Evolutionary conservation across 2,113 vertebrate species (phyloP).

Genomic region (Proterorhinus semilunaris): DNA sequence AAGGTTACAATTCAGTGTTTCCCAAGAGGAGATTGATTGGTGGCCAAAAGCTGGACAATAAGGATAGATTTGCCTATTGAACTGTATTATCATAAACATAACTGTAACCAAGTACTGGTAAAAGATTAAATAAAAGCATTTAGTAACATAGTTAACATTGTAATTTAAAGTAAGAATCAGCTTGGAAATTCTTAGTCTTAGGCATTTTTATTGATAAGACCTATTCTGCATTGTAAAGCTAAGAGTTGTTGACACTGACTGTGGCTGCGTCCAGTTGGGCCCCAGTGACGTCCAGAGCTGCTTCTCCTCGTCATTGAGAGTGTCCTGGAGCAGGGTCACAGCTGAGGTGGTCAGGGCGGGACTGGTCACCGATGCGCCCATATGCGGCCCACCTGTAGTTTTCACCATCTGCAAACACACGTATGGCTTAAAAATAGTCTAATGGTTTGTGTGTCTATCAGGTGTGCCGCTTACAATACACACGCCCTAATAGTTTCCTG

Average conservation of each 20-base stretch:
- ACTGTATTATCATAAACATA: too few relatives aligned
- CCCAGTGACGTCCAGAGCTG: conserved; percentile 83
- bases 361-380: conserved; percentile 74
- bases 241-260: conserved; percentile 57
- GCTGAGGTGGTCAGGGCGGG: conserved; percentile 83
- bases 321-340: conserved; percentile 75
- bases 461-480: conserved; percentile 51
- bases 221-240: neutral
- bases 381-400: conserved; percentile 77
- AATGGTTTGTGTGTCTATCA: conserved; percentile 14
- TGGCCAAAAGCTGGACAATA: too few relatives aligned
- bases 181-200: too few relatives aligned
- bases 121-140: too few relatives aligned
- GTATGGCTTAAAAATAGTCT: neutral
- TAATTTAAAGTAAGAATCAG: too few relatives aligned
- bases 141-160: too few relatives aligned
- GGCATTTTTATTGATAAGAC: neutral
- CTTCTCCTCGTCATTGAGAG: conserved; percentile 73
- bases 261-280: conserved; percentile 80
- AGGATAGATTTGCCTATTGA: too few relatives aligned
- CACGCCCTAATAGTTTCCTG: conserved; percentile 12
- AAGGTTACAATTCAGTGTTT: too few relatives aligned
- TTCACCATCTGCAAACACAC: conserved; percentile 79
- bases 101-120: too few relatives aligned
- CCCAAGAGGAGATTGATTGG: too few relatives aligned